Conservation (phyloP, 2,113 vertebrate genomes). For the Notechis scutatus region DNA sequence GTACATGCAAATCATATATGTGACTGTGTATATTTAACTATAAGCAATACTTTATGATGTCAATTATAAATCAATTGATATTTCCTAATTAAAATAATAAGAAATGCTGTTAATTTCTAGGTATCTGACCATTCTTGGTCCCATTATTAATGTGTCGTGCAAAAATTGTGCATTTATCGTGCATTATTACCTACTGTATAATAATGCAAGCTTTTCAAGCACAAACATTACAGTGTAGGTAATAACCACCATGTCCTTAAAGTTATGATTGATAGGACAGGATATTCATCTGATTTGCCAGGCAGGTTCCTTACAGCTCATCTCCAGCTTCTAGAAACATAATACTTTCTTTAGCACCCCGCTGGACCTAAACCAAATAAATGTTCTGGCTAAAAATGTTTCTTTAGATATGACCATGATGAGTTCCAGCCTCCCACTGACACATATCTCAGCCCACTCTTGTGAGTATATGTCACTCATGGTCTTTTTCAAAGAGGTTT, state of each 20-base stretch:
- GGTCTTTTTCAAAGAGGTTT: background rate
- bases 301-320: background rate
- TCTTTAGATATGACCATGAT: background rate
- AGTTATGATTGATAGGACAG: background rate
- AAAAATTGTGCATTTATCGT: background rate
- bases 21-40: slow-evolving; percentile 43
- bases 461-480: background rate
- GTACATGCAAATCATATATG: slow-evolving; percentile 19
- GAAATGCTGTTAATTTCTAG: slow-evolving; percentile 30
- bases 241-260: background rate
- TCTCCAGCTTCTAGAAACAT: background rate
- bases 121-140: slow-evolving; percentile 25
- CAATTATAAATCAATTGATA: slow-evolving; percentile 45
- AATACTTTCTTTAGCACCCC: background rate
- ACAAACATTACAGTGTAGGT: background rate
- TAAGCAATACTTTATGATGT: background rate
- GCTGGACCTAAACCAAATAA: background rate
- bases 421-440: background rate
- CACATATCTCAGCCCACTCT: background rate
- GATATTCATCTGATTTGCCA: background rate
- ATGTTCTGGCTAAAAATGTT: background rate
- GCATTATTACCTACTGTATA: background rate
- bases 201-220: background rate
- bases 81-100: slow-evolving; percentile 49
- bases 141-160: slow-evolving; percentile 20